Percentiles rank a stretch among this genome's conserved stretches.
Conservation (phyloP, 2,888 invertebrate species). For the Erebia aethiops region DNA sequence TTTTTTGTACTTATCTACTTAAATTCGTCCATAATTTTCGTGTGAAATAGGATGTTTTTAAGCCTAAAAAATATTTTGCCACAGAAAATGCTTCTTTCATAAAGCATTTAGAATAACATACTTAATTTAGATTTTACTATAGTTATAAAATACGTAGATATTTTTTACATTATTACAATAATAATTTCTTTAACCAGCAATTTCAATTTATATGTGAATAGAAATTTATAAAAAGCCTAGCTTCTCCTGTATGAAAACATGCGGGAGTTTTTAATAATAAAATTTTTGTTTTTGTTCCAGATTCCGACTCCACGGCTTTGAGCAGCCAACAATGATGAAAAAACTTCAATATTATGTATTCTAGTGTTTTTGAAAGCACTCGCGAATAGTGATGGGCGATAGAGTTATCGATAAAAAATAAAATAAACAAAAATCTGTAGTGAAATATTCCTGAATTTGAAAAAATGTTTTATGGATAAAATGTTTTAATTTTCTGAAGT, state of each 20-base stretch:
- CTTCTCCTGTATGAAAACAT: neutral
- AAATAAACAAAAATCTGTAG: conserved; percentile 5
- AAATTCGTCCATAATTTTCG: too few species aligned
- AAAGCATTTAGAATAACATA: too few species aligned
- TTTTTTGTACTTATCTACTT: too few species aligned
- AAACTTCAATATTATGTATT: neutral
- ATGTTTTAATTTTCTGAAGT: conserved; percentile 16
- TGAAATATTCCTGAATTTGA: neutral
- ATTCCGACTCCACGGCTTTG: conserved; percentile 12
- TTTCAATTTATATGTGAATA: neutral
- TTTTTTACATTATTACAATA: too few species aligned
- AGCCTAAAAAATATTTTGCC: too few species aligned
- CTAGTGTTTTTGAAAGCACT: neutral
- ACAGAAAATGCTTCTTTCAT: too few species aligned
- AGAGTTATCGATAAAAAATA: conserved; percentile 21
- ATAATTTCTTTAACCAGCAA: too few species aligned
- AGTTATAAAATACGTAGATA: too few species aligned
- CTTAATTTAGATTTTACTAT: too few species aligned
- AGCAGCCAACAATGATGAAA: conserved; percentile 6
- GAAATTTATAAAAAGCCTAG: neutral
- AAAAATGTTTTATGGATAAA: neutral
- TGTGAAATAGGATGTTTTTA: too few species aligned
- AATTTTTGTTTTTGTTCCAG: conserved; percentile 31
- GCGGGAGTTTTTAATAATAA: conserved; percentile 8
- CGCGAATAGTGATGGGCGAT: conserved; percentile 18